A percentile compares a stretch with the other conserved stretches of the same genome.
Evolutionary conservation across 1,140 invertebrate genomes (phyloP).

Genomic region (Drosophila elegans): DNA sequence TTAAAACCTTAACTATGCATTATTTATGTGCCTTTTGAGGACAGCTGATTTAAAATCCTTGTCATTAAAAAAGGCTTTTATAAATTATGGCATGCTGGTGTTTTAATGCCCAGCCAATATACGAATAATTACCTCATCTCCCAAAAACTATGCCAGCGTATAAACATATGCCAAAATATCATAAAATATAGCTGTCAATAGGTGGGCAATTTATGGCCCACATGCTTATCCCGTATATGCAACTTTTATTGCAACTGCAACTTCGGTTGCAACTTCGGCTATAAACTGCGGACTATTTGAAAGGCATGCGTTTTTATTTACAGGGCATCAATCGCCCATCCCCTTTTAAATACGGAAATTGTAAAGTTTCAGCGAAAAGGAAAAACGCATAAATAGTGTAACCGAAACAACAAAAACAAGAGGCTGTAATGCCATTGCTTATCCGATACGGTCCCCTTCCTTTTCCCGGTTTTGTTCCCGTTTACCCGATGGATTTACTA

Average conservation of each 20-base stretch:
- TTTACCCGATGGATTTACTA: slow-evolving; percentile 56
- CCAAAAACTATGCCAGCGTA: slow-evolving; percentile 43
- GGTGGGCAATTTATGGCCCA: slow-evolving; percentile 60
- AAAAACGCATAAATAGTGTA: slow-evolving; percentile 40
- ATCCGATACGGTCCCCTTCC: background rate
- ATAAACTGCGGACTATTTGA: slow-evolving; percentile 46
- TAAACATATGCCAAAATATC: slow-evolving; percentile 42
- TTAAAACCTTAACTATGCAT: slow-evolving; percentile 25
- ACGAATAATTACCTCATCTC: slow-evolving; percentile 9
- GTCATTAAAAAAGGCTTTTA: slow-evolving; percentile 11
- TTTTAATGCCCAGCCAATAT: slow-evolving; percentile 3
- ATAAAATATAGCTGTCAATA: slow-evolving; percentile 60
- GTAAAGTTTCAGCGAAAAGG: slow-evolving; percentile 63
- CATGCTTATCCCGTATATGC: slow-evolving; percentile 41
- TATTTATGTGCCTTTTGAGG: slow-evolving; percentile 14
- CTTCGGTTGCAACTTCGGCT: slow-evolving; percentile 49
- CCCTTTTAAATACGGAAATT: slow-evolving; percentile 65
- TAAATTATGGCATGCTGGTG: slow-evolving; percentile 1
- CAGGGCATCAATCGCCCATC: slow-evolving; percentile 23
- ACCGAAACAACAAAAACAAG: slow-evolving; percentile 14
- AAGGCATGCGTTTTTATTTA: slow-evolving; percentile 68
- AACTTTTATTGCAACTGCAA: slow-evolving; percentile 48
- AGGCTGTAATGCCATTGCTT: slow-evolving; percentile 15
- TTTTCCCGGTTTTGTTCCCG: slow-evolving; percentile 13
- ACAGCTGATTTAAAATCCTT: slow-evolving; percentile 14